Evolutionary conservation across 1,140 invertebrate genomes (phyloP).

Genomic region (Bombus consobrinus): DNA sequence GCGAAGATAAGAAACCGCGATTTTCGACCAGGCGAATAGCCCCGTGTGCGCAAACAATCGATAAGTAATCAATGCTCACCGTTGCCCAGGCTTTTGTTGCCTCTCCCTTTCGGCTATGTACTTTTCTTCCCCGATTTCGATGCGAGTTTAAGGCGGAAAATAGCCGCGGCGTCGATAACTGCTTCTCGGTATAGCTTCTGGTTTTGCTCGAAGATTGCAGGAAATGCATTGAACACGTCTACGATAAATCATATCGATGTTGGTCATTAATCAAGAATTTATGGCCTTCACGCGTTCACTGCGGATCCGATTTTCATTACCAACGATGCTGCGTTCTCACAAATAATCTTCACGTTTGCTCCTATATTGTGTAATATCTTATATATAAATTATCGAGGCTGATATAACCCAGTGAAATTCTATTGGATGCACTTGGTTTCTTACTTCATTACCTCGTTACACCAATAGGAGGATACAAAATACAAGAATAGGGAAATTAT

Average conservation of each 20-base stretch:
- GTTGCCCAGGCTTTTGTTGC: slow-evolving; percentile 29
- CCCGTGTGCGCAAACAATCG: slow-evolving; percentile 60
- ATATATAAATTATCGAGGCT: not conserved
- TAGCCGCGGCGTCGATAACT: slow-evolving; percentile 18
- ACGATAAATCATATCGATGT: not conserved
- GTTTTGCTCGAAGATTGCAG: not conserved
- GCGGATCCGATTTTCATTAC: not conserved
- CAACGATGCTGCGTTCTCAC: not conserved
- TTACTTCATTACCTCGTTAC: too few species aligned
- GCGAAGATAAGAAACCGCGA: slow-evolving; percentile 59
- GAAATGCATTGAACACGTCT: not conserved
- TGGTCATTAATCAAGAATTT: slow-evolving; percentile 4
- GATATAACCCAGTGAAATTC: too few species aligned
- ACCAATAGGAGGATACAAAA: too few species aligned
- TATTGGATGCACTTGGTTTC: not conserved
- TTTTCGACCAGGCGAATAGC: slow-evolving; percentile 56
- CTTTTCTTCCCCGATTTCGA: not conserved
- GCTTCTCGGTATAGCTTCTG: not conserved
- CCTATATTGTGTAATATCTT: not conserved
- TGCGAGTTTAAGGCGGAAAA: slow-evolving; percentile 43
- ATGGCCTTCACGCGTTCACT: not conserved
- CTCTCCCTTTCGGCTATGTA: slow-evolving; percentile 21
- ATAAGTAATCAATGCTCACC: slow-evolving; percentile 64
- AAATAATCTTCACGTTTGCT: not conserved
- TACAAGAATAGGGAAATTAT: too few species aligned